These are phyloP conservation scores for Perdita meconis DNA, from an alignment of 2,888 invertebrate species.

Conservation along the genomic window DNA sequence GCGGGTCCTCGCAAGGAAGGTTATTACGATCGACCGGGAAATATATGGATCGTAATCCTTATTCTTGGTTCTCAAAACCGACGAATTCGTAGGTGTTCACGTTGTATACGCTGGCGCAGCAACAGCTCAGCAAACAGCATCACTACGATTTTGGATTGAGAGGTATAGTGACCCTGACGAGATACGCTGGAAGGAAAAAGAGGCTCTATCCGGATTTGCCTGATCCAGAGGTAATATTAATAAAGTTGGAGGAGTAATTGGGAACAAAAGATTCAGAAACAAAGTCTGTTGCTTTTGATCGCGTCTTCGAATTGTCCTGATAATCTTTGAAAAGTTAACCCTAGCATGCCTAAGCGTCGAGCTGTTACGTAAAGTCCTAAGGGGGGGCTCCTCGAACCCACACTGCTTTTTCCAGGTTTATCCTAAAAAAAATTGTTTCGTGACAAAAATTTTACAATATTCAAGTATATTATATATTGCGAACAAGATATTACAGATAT, in stretches of 20 bases:
- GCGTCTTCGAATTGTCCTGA: no score
- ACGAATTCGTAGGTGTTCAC: conserved; percentile 88
- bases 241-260: background rate
- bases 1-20: conserved; percentile 91
- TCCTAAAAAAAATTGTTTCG: no score
- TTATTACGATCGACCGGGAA: conserved; percentile 74
- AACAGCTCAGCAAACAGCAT: conserved; percentile 94
- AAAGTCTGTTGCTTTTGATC: no score
- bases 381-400: no score
- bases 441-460: no score
- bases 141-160: conserved; percentile 96
- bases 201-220: conserved; percentile 88
- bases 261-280: background rate
- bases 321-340: no score
- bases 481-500: no score
- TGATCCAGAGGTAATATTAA: conserved; percentile 89
- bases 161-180: conserved; percentile 93
- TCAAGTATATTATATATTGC: no score
- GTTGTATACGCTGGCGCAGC: conserved; percentile 92
- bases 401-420: no score
- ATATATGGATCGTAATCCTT: background rate
- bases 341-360: no score
- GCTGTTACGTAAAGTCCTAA: no score
- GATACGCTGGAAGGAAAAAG: conserved; percentile 94
- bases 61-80: background rate